phyloP scores from a whole-genome alignment of 2,888 invertebrate species.

The Mesoligia furuncula region DNA sequence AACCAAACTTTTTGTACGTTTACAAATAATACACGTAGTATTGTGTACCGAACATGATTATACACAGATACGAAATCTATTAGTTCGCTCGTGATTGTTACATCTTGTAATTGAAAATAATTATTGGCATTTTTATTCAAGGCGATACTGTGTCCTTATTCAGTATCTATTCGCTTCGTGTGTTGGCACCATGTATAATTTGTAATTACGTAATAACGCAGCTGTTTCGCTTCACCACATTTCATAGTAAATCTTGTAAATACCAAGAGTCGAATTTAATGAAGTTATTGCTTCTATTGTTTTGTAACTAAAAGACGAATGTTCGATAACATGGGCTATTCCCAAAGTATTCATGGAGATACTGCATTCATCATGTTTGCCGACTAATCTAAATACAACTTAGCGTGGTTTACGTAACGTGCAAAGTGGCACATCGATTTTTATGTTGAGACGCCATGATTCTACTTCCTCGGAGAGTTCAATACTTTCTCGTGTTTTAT shows the following conservation, averaged over 20 bases:
- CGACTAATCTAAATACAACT: slow-evolving; percentile 65
- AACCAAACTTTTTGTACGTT: slow-evolving; percentile 41
- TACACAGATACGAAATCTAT: slow-evolving; percentile 49
- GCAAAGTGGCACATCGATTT: slow-evolving; percentile 66
- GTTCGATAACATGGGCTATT: slow-evolving; percentile 20
- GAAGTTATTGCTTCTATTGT: slow-evolving; percentile 51
- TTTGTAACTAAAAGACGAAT: slow-evolving; percentile 48
- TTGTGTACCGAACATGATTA: slow-evolving; percentile 50
- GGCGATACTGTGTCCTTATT: slow-evolving; percentile 75
- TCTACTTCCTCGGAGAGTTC: slow-evolving; percentile 65
- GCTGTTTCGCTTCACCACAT: slow-evolving; percentile 47
- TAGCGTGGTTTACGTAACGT: slow-evolving; percentile 62
- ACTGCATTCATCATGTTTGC: slow-evolving; percentile 62
- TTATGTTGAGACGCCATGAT: slow-evolving; percentile 69
- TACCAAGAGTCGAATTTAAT: slow-evolving; percentile 43
- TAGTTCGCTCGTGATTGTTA: slow-evolving; percentile 68
- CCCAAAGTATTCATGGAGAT: neutral
- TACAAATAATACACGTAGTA: slow-evolving; percentile 33
- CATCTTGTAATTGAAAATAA: slow-evolving; percentile 73
- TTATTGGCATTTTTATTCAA: slow-evolving; percentile 75
- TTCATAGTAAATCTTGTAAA: slow-evolving; percentile 36
- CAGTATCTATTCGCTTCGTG: slow-evolving; percentile 66
- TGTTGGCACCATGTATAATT: slow-evolving; percentile 70
- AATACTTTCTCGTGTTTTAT: slow-evolving; percentile 71
- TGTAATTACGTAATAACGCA: slow-evolving; percentile 67